Evolutionary conservation across 2,797 vertebrate species (phyloP).

Genomic region (Mormyrus proboscirostris): DNA sequence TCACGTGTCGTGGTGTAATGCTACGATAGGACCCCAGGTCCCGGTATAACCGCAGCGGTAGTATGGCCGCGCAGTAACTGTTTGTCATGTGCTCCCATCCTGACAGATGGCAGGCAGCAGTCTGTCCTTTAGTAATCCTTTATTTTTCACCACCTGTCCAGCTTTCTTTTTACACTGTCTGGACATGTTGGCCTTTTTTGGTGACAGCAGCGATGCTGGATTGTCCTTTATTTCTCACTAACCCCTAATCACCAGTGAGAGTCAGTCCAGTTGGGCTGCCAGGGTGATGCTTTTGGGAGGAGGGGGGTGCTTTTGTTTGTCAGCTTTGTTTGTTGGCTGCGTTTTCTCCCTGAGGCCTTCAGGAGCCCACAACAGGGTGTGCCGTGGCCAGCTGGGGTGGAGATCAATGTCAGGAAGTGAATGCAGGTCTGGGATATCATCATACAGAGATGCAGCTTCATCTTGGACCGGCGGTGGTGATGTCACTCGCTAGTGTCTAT

Average conservation of each 20-base stretch:
- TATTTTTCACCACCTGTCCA: neutral
- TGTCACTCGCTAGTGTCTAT: neutral
- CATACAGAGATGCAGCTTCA: neutral
- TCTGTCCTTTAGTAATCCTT: neutral
- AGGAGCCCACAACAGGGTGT: neutral
- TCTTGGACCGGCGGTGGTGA: neutral
- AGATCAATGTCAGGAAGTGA: neutral
- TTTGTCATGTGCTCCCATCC: neutral
- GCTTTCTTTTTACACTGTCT: neutral
- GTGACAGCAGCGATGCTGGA: neutral
- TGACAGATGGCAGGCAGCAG: neutral
- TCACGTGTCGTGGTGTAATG: too few species aligned
- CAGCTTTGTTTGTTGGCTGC: neutral
- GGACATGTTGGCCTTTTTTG: neutral
- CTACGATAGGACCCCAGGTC: too few species aligned
- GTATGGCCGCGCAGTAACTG: neutral
- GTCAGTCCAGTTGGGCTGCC: neutral
- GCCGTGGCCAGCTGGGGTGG: neutral
- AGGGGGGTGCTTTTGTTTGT: neutral
- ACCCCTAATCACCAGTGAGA: neutral
- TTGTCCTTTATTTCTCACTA: neutral
- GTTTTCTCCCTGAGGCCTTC: neutral
- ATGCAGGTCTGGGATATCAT: neutral
- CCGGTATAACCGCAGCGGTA: neutral
- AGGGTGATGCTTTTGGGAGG: neutral